Conservation (phyloP, 1,140 invertebrate species). For the Argopecten irradians region DNA sequence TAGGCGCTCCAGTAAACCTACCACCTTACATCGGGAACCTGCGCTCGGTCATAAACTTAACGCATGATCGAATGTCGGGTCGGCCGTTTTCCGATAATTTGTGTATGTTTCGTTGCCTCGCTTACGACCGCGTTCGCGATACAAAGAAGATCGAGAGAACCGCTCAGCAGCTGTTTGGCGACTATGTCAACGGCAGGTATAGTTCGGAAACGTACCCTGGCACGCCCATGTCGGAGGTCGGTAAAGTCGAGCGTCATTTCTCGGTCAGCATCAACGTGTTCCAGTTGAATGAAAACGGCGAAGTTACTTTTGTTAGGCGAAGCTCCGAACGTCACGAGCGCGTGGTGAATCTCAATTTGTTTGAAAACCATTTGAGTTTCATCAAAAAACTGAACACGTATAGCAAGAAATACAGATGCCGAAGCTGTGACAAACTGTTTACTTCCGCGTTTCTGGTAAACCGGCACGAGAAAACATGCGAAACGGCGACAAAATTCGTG, state of each 20-base stretch:
- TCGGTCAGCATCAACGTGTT: neutral
- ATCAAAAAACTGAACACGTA: neutral
- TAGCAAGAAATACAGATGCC: conserved; percentile 1
- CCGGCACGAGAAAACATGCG: neutral
- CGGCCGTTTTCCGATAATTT: conserved; percentile 1
- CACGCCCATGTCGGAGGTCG: neutral
- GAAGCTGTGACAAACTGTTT: conserved; percentile 8
- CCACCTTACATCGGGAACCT: neutral
- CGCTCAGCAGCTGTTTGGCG: neutral
- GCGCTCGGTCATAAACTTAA: neutral
- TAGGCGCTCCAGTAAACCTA: neutral
- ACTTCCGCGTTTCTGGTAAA: neutral
- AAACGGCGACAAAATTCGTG: neutral
- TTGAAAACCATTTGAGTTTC: neutral
- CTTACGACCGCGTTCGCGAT: neutral
- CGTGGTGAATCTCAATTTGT: neutral
- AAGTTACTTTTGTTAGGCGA: too few species aligned
- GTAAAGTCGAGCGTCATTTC: neutral
- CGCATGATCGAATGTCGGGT: neutral
- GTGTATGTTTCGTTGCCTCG: conserved; percentile 23
- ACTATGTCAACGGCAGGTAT: conserved; percentile 1
- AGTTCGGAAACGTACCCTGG: neutral
- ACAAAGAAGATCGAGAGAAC: neutral
- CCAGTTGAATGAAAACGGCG: neutral
- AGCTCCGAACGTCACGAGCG: neutral